phyloP scores from a whole-genome alignment of 2,113 vertebrate species.

The Athene cunicularia region DNA sequence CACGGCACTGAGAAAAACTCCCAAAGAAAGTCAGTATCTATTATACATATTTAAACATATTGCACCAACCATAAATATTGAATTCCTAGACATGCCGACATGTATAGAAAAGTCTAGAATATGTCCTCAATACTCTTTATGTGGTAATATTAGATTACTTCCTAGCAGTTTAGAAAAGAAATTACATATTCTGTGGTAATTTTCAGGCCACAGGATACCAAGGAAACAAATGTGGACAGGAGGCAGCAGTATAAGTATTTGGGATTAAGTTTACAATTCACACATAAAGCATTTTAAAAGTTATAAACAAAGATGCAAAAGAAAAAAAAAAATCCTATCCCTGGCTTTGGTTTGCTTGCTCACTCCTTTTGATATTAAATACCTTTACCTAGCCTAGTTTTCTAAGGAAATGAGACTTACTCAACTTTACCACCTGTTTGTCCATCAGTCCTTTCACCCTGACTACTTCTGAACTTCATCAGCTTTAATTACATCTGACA shows the following conservation, averaged over 20 bases:
- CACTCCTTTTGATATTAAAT: background rate
- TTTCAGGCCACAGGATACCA: background rate
- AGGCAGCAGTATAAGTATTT: background rate
- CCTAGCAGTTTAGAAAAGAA: background rate
- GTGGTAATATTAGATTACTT: background rate
- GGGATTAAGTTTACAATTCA: background rate
- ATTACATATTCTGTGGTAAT: background rate
- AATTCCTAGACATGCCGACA: background rate
- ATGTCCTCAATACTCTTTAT: background rate
- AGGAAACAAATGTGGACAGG: background rate
- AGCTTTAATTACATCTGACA: background rate
- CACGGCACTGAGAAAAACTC: background rate
- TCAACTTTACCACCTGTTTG: background rate
- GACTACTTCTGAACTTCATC: background rate
- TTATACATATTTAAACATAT: background rate
- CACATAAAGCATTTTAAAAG: background rate
- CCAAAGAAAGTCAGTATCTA: background rate
- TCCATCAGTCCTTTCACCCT: background rate
- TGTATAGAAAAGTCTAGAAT: background rate
- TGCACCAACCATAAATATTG: background rate
- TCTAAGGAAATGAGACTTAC: background rate
- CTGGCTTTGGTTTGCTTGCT: background rate
- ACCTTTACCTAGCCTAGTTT: background rate
- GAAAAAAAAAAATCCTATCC: background rate
- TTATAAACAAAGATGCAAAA: background rate